Percentiles rank a stretch among this genome's conserved stretches.
Evolutionary conservation across 2,888 invertebrate genomes (phyloP).

Genomic region (Andricus quercusramuli): DNA sequence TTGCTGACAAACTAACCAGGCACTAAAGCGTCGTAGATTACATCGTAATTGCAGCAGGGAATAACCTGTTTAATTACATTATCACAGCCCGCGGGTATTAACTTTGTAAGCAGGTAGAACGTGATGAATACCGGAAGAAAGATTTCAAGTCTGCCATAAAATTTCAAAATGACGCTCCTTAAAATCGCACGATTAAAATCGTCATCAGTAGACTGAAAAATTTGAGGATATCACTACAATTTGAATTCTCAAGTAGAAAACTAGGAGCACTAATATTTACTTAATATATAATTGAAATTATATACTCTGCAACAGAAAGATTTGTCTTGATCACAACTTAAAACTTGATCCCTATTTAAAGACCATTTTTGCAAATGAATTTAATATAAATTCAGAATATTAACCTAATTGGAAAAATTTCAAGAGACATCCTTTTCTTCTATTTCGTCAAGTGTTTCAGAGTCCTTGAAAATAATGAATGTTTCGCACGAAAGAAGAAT

Average conservation of each 20-base stretch:
- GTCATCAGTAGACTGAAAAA: neutral
- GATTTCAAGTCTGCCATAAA: neutral
- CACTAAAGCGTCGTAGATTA: constrained; percentile 33
- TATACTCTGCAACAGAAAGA: neutral
- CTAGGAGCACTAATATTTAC: neutral
- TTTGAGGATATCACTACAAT: too few relatives aligned
- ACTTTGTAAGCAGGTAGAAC: neutral
- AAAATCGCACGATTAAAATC: neutral
- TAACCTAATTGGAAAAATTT: neutral
- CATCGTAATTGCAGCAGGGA: constrained; percentile 32
- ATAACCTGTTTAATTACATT: constrained; percentile 39
- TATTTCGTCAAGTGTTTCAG: neutral
- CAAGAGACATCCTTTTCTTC: neutral
- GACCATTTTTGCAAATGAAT: neutral
- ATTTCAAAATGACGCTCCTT: neutral
- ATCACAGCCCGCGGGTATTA: constrained; percentile 9
- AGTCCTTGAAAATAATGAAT: neutral
- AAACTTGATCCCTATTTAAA: neutral
- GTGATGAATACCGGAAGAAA: constrained; percentile 14
- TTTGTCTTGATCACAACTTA: neutral
- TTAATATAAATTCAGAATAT: neutral
- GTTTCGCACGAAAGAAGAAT: neutral
- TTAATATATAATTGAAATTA: neutral
- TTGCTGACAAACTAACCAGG: constrained; percentile 41
- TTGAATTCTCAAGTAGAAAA: neutral